Evolutionary conservation across 2,113 vertebrate species (phyloP).

Genomic region (Thymallus thymallus): DNA sequence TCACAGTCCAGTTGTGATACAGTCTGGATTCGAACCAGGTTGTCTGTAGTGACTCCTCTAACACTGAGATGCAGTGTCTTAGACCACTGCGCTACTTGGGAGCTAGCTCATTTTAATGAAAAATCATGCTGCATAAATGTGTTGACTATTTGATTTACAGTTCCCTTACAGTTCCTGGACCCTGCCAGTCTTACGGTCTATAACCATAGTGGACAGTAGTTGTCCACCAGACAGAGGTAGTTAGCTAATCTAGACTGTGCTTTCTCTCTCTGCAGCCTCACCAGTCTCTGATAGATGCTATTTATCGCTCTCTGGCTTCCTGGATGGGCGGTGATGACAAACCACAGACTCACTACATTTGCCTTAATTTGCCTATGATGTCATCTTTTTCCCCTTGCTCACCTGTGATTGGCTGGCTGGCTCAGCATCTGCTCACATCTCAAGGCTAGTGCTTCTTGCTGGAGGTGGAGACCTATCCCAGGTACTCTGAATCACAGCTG

Average conservation of each 20-base stretch:
- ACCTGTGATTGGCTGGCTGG: slow-evolving; percentile 78
- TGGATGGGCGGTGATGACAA: slow-evolving; percentile 59
- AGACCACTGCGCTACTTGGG: no score
- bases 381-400: slow-evolving; percentile 79
- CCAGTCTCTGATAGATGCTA: not conserved
- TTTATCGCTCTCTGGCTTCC: not conserved
- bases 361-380: slow-evolving; percentile 88
- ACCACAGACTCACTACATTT: slow-evolving; percentile 68
- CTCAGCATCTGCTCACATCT: slow-evolving; percentile 87
- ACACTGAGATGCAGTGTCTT: no score
- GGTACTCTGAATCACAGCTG: slow-evolving; percentile 81
- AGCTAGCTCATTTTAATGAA: no score
- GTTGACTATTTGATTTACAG: not conserved
- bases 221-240: not conserved
- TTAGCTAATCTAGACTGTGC: not conserved
- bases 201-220: not conserved
- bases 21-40: no score
- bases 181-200: not conserved
- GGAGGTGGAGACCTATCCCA: slow-evolving; percentile 84
- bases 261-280: not conserved
- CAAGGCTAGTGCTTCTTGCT: slow-evolving; percentile 80
- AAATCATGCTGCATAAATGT: not conserved
- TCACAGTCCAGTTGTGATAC: no score
- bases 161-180: not conserved
- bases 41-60: no score